Evolutionary conservation across 1,140 invertebrate genomes (phyloP), one percentile per base, ranked within the genome.

Genomic region (Scylla paramamosain): DNA sequence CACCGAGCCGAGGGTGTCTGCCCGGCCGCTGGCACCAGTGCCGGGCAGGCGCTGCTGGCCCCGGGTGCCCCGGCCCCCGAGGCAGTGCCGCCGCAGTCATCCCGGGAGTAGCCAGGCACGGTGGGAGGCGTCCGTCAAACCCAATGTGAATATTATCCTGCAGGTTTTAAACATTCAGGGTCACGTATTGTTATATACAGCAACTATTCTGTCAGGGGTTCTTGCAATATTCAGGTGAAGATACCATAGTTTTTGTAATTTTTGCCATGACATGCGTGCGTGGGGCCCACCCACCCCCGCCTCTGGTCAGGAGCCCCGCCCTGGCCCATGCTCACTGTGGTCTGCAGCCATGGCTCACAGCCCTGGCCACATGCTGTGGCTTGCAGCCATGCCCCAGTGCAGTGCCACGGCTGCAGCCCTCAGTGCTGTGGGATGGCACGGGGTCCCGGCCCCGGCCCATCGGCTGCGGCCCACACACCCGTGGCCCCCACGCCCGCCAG

Each of bases 231-330:
- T 95, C 94, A 95, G 94, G 94, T 95, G 94, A 95, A 95, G 91
- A 95, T 95, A 95, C 94, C 94, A 95, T 95, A 95, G 94, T 95
- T 95, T 95, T 95, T 95, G 94, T 95, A 95, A 95, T 95, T 95
- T 95, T 95, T 95, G 94, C 94, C 94, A 95, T 93, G 84, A 95
- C 94, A 95, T 77, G 67, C 67, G 67, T 77, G 67, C 67, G 67
- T 77, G 67, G 67, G 67, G 67, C 25, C 67, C 67, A 77, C 67
- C 67, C n/a, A n/a, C 25, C 12, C 52, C 67, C 67, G n/a, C 67
- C 67, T 20, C 0, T 7, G 67, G 67, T 20, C 67, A 77, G 67
- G 67, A 77, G 20, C 12, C 12, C 67, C 20, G 25, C 25, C 20
- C 20, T n/a, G 67, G 67, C 67, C 67, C 67, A 77, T n/a, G 67